Conservation (phyloP, 2,113 vertebrate genomes). For the Pachypanchax playfairii region DNA sequence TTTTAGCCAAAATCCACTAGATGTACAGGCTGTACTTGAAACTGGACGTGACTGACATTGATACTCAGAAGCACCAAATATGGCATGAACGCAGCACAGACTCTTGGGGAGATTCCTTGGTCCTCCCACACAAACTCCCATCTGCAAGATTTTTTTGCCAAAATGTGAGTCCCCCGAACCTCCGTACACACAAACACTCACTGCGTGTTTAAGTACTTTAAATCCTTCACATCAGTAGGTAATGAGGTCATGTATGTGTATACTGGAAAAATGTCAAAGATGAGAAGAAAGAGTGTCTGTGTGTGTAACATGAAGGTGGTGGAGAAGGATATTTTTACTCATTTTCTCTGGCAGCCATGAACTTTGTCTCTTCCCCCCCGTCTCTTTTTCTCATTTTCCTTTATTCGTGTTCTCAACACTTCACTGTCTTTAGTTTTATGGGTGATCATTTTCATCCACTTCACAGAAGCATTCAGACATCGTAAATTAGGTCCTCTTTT, state of each 20-base stretch:
- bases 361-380: not conserved
- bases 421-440: not conserved
- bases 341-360: slow-evolving; percentile 39
- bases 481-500: slow-evolving; percentile 1
- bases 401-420: slow-evolving; percentile 5
- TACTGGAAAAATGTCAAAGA: slow-evolving; percentile 21
- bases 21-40: slow-evolving; percentile 59
- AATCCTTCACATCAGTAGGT: slow-evolving; percentile 22
- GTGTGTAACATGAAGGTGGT: slow-evolving; percentile 30
- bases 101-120: slow-evolving; percentile 64
- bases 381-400: not conserved
- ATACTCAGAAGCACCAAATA: slow-evolving; percentile 68
- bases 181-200: slow-evolving; percentile 9
- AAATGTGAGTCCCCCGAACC: slow-evolving; percentile 34
- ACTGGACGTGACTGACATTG: slow-evolving; percentile 65
- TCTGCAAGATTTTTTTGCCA: slow-evolving; percentile 56
- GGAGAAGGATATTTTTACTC: slow-evolving; percentile 47
- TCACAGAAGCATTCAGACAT: slow-evolving; percentile 16
- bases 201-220: not conserved
- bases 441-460: slow-evolving; percentile 9
- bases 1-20: slow-evolving; percentile 43
- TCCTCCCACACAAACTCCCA: slow-evolving; percentile 63
- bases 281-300: slow-evolving; percentile 8
- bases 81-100: slow-evolving; percentile 54
- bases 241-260: slow-evolving; percentile 17